Conservation (phyloP, 1,140 invertebrate species). For the Drosophila seguyi region DNA sequence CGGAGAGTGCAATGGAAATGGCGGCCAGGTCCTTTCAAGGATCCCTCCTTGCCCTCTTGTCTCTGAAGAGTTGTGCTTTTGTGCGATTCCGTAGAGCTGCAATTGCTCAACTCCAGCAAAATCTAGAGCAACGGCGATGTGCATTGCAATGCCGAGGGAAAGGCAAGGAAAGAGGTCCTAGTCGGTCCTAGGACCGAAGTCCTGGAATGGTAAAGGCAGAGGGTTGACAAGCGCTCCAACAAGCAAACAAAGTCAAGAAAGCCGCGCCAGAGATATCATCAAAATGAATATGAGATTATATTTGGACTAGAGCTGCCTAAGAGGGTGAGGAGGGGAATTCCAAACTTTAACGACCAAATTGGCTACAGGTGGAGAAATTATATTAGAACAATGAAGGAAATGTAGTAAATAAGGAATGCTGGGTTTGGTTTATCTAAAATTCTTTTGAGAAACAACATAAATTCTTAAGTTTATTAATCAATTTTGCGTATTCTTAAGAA, state of each 20-base stretch:
- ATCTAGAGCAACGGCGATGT: slow-evolving; percentile 21
- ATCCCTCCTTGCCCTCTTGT: slow-evolving; percentile 13
- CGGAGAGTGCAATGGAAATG: slow-evolving; percentile 60
- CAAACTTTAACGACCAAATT: slow-evolving; percentile 16
- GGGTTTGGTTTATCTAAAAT: too few species aligned
- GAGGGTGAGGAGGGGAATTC: background rate
- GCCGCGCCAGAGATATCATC: slow-evolving; percentile 64
- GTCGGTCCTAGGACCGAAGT: slow-evolving; percentile 16
- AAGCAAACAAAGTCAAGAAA: slow-evolving; percentile 66
- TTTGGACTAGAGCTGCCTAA: slow-evolving; percentile 47
- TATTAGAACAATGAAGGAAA: background rate
- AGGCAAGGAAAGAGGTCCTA: background rate
- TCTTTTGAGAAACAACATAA: background rate
- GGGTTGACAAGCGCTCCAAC: slow-evolving; percentile 20
- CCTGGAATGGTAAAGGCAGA: background rate
- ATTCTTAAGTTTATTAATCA: too few species aligned
- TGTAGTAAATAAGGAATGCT: background rate
- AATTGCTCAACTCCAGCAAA: slow-evolving; percentile 75
- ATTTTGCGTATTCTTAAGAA: background rate
- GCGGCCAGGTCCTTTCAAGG: slow-evolving; percentile 21
- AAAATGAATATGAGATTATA: slow-evolving; percentile 82
- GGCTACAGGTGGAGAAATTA: slow-evolving; percentile 3
- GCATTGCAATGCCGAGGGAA: slow-evolving; percentile 32
- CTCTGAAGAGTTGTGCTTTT: slow-evolving; percentile 74
- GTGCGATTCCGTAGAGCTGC: slow-evolving; percentile 52